Percentiles rank a stretch among this genome's conserved stretches.
Evolutionary conservation across 64 coral and sea anemone genomes (phyloP).

Genomic region (Stylophora pistillata): DNA sequence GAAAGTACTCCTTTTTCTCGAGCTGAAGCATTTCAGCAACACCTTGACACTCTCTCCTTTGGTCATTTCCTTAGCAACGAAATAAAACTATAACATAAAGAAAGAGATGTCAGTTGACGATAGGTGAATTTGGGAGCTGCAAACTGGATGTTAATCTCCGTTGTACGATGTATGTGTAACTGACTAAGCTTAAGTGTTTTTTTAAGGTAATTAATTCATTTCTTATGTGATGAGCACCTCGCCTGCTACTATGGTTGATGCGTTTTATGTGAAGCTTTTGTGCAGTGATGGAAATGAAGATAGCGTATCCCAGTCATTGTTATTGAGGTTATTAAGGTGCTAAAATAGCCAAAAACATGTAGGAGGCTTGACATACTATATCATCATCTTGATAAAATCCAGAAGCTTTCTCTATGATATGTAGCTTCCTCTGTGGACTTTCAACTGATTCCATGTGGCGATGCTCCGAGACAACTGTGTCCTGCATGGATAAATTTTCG

Average conservation of each 20-base stretch:
- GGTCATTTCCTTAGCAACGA: background rate
- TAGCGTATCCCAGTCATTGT: no score
- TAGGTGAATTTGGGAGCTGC: no score
- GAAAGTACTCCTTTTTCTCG: background rate
- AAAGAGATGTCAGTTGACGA: background rate
- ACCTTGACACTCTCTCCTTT: background rate
- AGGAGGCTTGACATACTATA: background rate
- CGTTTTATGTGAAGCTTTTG: background rate
- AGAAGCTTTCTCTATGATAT: background rate
- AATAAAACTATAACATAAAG: background rate
- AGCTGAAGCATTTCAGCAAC: constrained; percentile 1
- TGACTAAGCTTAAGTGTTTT: no score
- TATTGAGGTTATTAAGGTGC: no score
- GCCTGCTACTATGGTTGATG: background rate
- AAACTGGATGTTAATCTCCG: no score
- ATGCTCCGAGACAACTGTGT: background rate
- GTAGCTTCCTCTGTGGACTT: background rate
- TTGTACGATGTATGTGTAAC: no score
- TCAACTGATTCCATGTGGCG: background rate
- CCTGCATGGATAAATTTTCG: background rate
- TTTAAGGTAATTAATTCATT: no score
- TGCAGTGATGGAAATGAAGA: no score
- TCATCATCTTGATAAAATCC: background rate
- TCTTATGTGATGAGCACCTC: background rate
- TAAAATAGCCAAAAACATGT: background rate